These are phyloP conservation scores for Chionis minor DNA, from an alignment of 2,113 vertebrate species.

Conservation along the genomic window DNA sequence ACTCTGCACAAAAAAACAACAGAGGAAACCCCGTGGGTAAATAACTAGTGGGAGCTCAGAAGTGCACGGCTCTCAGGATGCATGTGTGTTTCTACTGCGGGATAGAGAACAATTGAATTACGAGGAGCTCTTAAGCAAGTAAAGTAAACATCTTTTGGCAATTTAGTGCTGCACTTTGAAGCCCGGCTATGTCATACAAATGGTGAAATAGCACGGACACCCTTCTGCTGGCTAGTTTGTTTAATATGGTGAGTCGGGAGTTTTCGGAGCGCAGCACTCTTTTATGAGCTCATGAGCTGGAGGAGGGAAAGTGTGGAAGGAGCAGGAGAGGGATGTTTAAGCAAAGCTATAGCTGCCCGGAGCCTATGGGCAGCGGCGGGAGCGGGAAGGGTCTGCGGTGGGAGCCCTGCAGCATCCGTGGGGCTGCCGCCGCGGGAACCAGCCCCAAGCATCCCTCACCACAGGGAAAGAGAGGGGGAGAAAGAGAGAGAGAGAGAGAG, in stretches of 20 bases:
- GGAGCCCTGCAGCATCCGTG: constrained; percentile 7
- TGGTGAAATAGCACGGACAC: constrained; percentile 56
- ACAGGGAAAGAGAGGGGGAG: neutral
- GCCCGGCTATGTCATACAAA: constrained; percentile 42
- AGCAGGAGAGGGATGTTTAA: constrained; percentile 34
- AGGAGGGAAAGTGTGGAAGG: constrained; percentile 45
- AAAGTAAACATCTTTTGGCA: constrained; percentile 65
- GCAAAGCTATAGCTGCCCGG: neutral
- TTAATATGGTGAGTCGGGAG: constrained; percentile 49
- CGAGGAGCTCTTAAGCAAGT: constrained; percentile 56
- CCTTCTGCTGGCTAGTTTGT: constrained; percentile 57
- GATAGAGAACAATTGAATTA: constrained; percentile 64
- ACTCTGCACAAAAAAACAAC: neutral
- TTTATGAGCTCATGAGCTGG: constrained; percentile 32
- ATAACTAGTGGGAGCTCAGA: constrained; percentile 2
- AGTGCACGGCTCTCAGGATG: constrained; percentile 39
- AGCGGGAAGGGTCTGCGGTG: neutral
- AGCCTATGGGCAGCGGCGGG: neutral
- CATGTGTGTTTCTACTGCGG: constrained; percentile 34
- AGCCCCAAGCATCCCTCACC: neutral
- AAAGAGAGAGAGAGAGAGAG: neutral
- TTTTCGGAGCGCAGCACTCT: constrained; percentile 20
- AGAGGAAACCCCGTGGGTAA: constrained; percentile 19
- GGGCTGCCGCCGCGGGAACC: constrained; percentile 20
- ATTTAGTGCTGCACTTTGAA: constrained; percentile 62